Percentiles rank a stretch among this genome's conserved stretches.
phyloP scores from a whole-genome alignment of 2,888 invertebrate genomes.

The Drosophila meridionalis region DNA sequence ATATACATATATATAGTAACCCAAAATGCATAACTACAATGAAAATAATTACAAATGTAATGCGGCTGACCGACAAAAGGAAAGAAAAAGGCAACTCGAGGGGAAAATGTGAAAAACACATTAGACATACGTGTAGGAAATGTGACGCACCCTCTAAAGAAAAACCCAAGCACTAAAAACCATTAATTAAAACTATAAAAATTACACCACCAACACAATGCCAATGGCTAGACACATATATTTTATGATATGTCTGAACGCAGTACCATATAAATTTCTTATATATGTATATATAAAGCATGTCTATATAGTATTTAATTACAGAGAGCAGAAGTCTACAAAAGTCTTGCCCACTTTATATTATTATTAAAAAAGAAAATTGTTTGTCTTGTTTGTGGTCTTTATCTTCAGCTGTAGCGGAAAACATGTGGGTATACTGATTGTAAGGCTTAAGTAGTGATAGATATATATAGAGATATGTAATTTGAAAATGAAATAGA shows the following conservation, averaged over 20 bases:
- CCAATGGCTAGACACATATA: conserved; percentile 39
- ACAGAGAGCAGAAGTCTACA: conserved; percentile 49
- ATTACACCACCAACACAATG: conserved; percentile 59
- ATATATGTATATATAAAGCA: neutral
- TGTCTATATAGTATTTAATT: conserved; percentile 59
- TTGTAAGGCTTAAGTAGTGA: neutral
- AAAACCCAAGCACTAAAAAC: conserved; percentile 61
- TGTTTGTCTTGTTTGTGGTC: conserved; percentile 48
- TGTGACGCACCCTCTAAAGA: conserved; percentile 55
- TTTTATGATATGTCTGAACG: conserved; percentile 54
- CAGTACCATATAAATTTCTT: conserved; percentile 12
- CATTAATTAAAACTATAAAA: conserved; percentile 82
- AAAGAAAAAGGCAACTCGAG: conserved; percentile 16
- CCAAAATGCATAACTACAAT: conserved; percentile 53
- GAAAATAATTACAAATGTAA: conserved; percentile 77
- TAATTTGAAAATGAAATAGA: too few species aligned
- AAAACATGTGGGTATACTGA: conserved; percentile 5
- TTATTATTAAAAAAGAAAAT: conserved; percentile 55
- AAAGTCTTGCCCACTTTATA: conserved; percentile 48
- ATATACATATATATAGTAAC: conserved; percentile 8
- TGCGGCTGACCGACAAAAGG: conserved; percentile 47
- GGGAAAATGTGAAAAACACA: conserved; percentile 48
- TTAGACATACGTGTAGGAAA: conserved; percentile 25
- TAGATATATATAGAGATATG: neutral
- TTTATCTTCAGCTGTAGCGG: conserved; percentile 32